Conservation (phyloP, 1,140 invertebrate species). For the Vollenhovia emeryi region DNA sequence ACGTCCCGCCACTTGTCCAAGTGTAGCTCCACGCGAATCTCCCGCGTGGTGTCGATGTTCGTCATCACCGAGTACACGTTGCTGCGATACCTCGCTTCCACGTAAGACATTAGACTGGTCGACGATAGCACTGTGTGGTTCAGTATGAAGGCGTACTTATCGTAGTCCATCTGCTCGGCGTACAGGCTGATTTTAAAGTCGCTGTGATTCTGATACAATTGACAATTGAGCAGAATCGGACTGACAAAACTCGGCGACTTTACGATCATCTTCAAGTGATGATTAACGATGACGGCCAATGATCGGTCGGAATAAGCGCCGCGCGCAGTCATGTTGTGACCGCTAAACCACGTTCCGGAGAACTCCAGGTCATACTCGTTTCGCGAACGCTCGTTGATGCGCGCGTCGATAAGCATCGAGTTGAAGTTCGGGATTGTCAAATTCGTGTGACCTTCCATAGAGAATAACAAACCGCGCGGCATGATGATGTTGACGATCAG, state of each 20-base stretch:
- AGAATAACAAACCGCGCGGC: slow-evolving; percentile 86
- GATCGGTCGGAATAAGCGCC: slow-evolving; percentile 91
- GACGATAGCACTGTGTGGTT: slow-evolving; percentile 86
- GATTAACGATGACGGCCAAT: slow-evolving; percentile 86
- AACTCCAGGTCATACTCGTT: slow-evolving; percentile 89
- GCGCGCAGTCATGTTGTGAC: slow-evolving; percentile 88
- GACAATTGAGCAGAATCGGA: slow-evolving; percentile 87
- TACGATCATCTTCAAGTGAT: slow-evolving; percentile 89
- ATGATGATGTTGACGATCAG: slow-evolving; percentile 85
- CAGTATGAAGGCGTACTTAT: slow-evolving; percentile 87
- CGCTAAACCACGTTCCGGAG: slow-evolving; percentile 91
- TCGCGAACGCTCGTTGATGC: slow-evolving; percentile 86
- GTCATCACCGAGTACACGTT: slow-evolving; percentile 88
- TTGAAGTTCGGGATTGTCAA: slow-evolving; percentile 88
- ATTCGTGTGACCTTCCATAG: slow-evolving; percentile 87
- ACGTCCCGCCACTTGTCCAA: slow-evolving; percentile 91
- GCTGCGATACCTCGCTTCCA: slow-evolving; percentile 88
- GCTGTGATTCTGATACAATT: slow-evolving; percentile 87
- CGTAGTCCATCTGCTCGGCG: slow-evolving; percentile 87
- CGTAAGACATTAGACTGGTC: slow-evolving; percentile 87
- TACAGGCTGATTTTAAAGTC: slow-evolving; percentile 86
- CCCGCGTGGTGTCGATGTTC: slow-evolving; percentile 84
- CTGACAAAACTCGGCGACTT: slow-evolving; percentile 89
- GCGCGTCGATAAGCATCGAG: slow-evolving; percentile 86
- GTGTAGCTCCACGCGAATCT: slow-evolving; percentile 88